Evolutionary conservation across 2,113 vertebrate genomes (phyloP).

Genomic region (Pachypanchax playfairii): DNA sequence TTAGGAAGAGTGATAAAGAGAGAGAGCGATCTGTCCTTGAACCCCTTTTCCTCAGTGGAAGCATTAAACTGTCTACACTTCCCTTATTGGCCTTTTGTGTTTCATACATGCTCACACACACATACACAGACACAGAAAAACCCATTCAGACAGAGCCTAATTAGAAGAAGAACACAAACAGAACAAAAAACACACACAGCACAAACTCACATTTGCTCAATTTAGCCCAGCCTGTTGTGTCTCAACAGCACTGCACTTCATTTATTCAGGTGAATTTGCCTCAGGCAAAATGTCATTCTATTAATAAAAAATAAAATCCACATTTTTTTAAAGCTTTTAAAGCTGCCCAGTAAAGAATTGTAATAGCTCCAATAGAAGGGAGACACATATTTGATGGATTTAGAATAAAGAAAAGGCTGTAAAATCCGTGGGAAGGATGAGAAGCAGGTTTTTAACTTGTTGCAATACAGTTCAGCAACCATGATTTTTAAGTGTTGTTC

Average conservation of each 20-base stretch:
- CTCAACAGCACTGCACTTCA: slow-evolving; percentile 29
- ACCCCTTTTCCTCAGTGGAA: slow-evolving; percentile 64
- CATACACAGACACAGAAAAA: slow-evolving; percentile 16
- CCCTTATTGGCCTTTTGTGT: slow-evolving; percentile 57
- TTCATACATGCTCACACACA: slow-evolving; percentile 12
- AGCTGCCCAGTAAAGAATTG: slow-evolving; percentile 22
- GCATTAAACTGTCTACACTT: slow-evolving; percentile 62
- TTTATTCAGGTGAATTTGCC: slow-evolving; percentile 55
- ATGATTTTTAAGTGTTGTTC: background rate
- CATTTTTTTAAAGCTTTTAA: slow-evolving; percentile 21
- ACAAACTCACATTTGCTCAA: slow-evolving; percentile 32
- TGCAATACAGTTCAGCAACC: slow-evolving; percentile 15
- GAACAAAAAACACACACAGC: slow-evolving; percentile 23
- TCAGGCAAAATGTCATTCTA: slow-evolving; percentile 25
- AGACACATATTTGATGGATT: slow-evolving; percentile 26
- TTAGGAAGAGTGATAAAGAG: slow-evolving; percentile 49
- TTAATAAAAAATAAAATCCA: slow-evolving; percentile 19
- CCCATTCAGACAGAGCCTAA: slow-evolving; percentile 58
- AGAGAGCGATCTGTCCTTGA: slow-evolving; percentile 66
- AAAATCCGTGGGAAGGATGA: slow-evolving; percentile 16
- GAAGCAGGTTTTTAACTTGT: slow-evolving; percentile 10
- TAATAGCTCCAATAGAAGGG: slow-evolving; percentile 5
- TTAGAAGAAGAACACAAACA: slow-evolving; percentile 56
- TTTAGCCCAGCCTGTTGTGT: slow-evolving; percentile 42
- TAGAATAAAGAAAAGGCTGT: slow-evolving; percentile 10